A percentile compares a stretch with the other conserved stretches of the same genome.
These are phyloP conservation scores for Agelaius tricolor DNA, from an alignment of 2,113 vertebrate genomes.

Conservation along the genomic window DNA sequence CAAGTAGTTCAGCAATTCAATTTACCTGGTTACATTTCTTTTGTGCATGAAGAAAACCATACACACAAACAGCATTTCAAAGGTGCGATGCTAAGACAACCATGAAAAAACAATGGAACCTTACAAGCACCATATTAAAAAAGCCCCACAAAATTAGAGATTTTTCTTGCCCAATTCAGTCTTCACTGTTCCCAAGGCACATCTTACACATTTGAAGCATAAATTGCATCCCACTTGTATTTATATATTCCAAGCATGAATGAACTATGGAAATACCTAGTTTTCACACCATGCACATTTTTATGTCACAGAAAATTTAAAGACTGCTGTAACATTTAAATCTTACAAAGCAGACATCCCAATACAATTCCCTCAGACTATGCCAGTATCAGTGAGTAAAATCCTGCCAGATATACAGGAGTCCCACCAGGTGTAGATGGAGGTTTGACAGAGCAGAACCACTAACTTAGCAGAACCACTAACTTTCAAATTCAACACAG, in stretches of 20 bases:
- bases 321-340: not conserved
- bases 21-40: slow-evolving; percentile 35
- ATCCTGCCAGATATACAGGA: not conserved
- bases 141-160: not conserved
- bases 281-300: not conserved
- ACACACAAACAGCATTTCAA: not conserved
- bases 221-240: not conserved
- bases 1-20: slow-evolving; percentile 43
- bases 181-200: not conserved
- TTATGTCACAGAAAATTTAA: not conserved
- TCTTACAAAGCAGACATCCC: not conserved
- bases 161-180: not conserved
- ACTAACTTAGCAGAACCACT: not conserved
- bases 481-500: not conserved
- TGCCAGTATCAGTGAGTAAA: not conserved
- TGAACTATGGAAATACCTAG: not conserved
- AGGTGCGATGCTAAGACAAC: not conserved
- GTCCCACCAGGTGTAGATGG: not conserved
- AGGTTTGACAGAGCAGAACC: not conserved
- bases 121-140: not conserved
- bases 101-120: not conserved
- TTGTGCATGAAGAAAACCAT: not conserved
- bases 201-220: not conserved
- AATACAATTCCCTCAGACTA: not conserved
- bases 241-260: not conserved